Evolutionary conservation across 2,113 vertebrate genomes (phyloP), one percentile per base, ranked within the genome.

Genomic region (Gadus chalcogrammus): DNA sequence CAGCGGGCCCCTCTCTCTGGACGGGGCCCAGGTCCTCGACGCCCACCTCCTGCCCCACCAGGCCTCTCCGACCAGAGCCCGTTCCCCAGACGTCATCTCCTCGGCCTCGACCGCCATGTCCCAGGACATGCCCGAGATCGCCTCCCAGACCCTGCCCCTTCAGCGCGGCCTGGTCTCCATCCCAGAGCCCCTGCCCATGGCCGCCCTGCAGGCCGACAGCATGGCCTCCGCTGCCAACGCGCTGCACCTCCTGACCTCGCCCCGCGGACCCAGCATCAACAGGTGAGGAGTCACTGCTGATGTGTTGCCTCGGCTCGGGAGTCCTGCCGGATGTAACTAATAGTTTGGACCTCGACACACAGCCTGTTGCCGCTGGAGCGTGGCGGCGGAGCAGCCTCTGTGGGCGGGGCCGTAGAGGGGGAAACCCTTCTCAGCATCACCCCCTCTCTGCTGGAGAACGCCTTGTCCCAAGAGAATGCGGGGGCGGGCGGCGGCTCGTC

Each of bases 21-120:
- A 97, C 71, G 83, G 90, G 69, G 82, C 95, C 61, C 94, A 94
- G 82, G 90, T 93, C 42, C 87, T 95, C 67, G 96, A 97, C 68
- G 88, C 95, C 13, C 92, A 95, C 3, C 91, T 97, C 74, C 90
- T 95, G 70, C 89, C 94, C 5, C 90, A 93, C 0, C 92, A 97
- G 85, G 89, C 94, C 9, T 99, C 97, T 15, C 97, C 97, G 0
- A 98, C 95, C 17, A 92, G 96, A 0, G 94, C 95, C 24, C 96
- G 97, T 59, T 99, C 97, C 0, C 97, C 97, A 0, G 97, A 99
- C 0, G 97, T 99, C 77, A 99, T 99, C 82, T 99, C 97, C 61
- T 99, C 97, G 0, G 97, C 97, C 68, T 99, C 97, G 66, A 98
- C 97, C 1, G 95, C 93, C 80, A 91, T 98, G 88, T 95, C 97